phyloP scores from a whole-genome alignment of 1,140 invertebrate species.

The Oedothorax gibbosus region DNA sequence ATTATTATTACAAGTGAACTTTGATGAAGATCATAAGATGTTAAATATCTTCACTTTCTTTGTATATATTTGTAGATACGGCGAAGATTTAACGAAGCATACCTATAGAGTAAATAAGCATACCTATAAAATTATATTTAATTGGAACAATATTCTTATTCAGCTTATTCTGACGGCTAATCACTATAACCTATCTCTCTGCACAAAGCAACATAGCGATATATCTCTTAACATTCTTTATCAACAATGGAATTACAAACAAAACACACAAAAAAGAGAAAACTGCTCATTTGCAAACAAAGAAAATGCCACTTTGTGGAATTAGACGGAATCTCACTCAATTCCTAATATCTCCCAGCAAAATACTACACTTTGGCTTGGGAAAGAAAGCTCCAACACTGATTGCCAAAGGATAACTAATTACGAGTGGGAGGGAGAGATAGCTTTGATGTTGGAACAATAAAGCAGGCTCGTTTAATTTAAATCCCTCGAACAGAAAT shows the following conservation, averaged over 20 bases:
- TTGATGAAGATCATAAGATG: no score
- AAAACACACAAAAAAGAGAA: constrained; percentile 4
- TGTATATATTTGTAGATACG: no score
- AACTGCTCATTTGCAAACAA: constrained; percentile 21
- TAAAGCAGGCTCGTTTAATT: constrained; percentile 25
- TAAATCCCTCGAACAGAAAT: constrained; percentile 27
- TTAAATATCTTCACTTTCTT: no score
- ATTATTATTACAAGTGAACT: no score
- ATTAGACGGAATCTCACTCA: background rate
- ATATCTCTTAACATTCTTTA: background rate
- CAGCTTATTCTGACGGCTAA: no score
- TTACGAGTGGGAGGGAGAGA: constrained; percentile 1
- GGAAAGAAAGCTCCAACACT: constrained; percentile 32
- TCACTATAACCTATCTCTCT: background rate
- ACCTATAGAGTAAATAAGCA: no score
- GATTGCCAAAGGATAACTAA: constrained; percentile 38
- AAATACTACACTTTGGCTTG: no score
- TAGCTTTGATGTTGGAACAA: constrained; percentile 43
- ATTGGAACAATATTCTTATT: no score
- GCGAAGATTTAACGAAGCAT: no score
- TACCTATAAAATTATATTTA: no score
- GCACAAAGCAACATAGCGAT: background rate
- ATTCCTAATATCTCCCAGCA: no score
- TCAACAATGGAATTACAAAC: background rate
- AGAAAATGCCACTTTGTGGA: constrained; percentile 39